phyloP scores from a whole-genome alignment of 2,888 invertebrate species.

The Meloe dianella region DNA sequence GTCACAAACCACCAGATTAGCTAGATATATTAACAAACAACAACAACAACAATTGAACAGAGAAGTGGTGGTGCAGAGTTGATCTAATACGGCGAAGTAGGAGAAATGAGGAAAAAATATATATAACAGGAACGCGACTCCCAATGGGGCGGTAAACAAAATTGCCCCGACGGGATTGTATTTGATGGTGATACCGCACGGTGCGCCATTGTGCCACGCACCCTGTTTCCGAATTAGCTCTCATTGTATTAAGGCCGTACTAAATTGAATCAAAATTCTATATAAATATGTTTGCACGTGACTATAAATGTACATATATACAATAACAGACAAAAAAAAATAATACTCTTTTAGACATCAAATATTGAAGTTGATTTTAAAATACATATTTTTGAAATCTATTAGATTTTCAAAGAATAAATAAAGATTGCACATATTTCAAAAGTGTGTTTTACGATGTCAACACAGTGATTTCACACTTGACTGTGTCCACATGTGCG shows the following conservation, averaged over 20 bases:
- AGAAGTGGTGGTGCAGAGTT: background rate
- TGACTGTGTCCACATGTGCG: constrained; percentile 48
- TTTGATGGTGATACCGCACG: constrained; percentile 39
- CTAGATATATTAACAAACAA: background rate
- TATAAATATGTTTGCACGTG: constrained; percentile 43
- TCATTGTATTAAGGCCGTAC: constrained; percentile 45
- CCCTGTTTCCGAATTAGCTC: constrained; percentile 46
- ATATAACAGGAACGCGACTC: constrained; percentile 26
- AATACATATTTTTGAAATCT: background rate
- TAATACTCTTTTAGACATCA: too few relatives aligned
- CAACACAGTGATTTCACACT: constrained; percentile 49
- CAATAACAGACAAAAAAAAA: too few relatives aligned
- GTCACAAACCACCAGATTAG: background rate
- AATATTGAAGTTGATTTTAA: too few relatives aligned
- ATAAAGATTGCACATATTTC: constrained; percentile 20
- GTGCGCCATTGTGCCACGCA: constrained; percentile 42
- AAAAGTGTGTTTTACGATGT: constrained; percentile 41
- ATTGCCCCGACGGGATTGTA: constrained; percentile 44
- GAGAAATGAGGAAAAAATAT: constrained; percentile 2
- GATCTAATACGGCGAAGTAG: background rate
- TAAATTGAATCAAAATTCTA: constrained; percentile 52
- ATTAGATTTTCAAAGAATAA: too few relatives aligned
- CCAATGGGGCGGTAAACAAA: constrained; percentile 42
- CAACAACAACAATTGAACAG: constrained; percentile 2
- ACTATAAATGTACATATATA: background rate